Evolutionary conservation across 2,888 invertebrate genomes (phyloP), one percentile per base, ranked within the genome.

Genomic region (Erpobdella octoculata): DNA sequence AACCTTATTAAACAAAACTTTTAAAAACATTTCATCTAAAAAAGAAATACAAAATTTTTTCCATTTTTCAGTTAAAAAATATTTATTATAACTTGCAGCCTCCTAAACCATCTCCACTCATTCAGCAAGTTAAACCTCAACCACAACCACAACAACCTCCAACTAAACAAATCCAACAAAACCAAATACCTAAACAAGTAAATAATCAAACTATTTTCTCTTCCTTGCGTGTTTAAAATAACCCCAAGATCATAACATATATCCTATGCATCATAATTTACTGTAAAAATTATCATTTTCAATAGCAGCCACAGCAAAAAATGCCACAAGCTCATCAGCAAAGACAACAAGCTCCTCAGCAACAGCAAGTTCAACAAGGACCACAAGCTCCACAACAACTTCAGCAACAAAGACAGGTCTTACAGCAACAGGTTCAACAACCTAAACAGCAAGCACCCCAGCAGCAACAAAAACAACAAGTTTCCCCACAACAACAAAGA

Each of bases 261-360:
- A n/a, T n/a, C n/a, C n/a, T n/a, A n/a, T n/a, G n/a, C n/a, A n/a
- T n/a, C n/a, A n/a, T n/a, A n/a, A n/a, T n/a, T n/a, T n/a, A n/a
- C n/a, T n/a, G n/a, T n/a, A n/a, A n/a, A n/a, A n/a, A n/a, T n/a
- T 53, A 36, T 33, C 41, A 9, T 33, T 2, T 25, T 25, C 67
- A n/a, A 38, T 31, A 65, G 35, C 71, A 38, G 12, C 73, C 28
- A 18, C 68, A 37, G 31, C 36, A 25, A 35, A 33, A 6, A 25
- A 38, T 8, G 33, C 70, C 8, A 9, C 68, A 28, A 41, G 69
- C 38, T n/a, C 58, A 37, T 35, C 71, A 46, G 46, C 28, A 59
- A 46, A 61, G 15, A 36, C 35, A n/a, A n/a, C 35, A 1, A 25
- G 25, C 12, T 18, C 73, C 12, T 18, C 68, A 38, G 38, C 61